A percentile compares a stretch with the other conserved stretches of the same genome.
Conservation (phyloP, 2,797 vertebrate genomes). For the Peromyscus attwateri region DNA sequence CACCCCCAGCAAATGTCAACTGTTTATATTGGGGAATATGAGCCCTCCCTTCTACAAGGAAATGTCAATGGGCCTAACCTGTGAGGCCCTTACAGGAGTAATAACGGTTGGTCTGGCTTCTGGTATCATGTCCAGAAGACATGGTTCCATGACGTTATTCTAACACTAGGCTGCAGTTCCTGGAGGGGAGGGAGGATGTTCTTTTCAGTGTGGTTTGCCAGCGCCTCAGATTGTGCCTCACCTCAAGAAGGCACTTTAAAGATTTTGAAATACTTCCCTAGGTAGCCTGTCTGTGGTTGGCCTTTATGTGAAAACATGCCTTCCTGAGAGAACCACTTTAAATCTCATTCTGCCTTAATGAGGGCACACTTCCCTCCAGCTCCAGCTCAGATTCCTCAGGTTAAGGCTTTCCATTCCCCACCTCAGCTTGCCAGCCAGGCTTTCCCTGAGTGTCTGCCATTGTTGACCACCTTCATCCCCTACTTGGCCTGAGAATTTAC, state of each 20-base stretch:
- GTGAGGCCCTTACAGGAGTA: background rate
- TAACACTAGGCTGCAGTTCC: background rate
- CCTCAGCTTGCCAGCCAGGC: background rate
- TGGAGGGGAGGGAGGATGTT: background rate
- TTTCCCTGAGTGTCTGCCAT: background rate
- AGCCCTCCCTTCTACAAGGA: background rate
- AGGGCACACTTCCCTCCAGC: background rate
- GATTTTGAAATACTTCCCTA: conserved; percentile 5
- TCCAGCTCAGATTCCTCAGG: background rate
- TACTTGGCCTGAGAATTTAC: background rate
- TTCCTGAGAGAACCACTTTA: background rate
- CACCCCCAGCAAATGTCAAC: background rate
- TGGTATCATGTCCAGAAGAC: background rate
- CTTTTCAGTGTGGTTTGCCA: background rate
- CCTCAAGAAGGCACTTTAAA: background rate
- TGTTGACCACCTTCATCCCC: background rate
- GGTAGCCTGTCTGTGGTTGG: background rate
- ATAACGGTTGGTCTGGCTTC: background rate
- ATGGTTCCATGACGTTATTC: background rate
- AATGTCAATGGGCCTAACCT: background rate
- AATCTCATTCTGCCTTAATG: background rate
- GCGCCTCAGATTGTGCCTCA: background rate
- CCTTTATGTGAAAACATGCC: background rate
- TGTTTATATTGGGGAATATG: background rate
- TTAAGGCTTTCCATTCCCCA: background rate